Conservation (phyloP, 2,113 vertebrate species). For the Coregonus clupeaformis region DNA sequence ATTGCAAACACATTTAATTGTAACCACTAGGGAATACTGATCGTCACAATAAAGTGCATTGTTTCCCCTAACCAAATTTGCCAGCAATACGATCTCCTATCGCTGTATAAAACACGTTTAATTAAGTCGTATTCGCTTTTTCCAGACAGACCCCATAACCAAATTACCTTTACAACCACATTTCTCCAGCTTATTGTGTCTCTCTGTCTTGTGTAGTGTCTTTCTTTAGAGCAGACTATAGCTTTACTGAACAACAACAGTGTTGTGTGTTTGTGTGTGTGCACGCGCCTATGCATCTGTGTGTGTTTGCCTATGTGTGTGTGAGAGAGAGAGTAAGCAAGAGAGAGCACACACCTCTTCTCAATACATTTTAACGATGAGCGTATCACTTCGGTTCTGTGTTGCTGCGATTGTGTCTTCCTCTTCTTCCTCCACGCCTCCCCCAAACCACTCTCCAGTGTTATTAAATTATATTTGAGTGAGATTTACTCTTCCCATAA, state of each 20-base stretch:
- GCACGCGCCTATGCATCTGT: neutral
- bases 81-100: neutral
- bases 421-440: neutral
- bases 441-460: neutral
- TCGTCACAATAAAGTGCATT: constrained; percentile 23
- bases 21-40: constrained; percentile 9
- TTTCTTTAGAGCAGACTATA: neutral
- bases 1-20: neutral
- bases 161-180: neutral
- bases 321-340: no score
- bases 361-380: no score
- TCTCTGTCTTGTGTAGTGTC: no score
- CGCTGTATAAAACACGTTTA: constrained; percentile 24
- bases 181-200: neutral
- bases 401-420: neutral
- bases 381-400: neutral
- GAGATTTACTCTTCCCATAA: neutral
- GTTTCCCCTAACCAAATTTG: constrained; percentile 16
- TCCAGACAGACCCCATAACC: constrained; percentile 7
- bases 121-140: constrained; percentile 19
- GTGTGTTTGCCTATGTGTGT: no score
- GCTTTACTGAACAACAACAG: neutral
- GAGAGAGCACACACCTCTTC: neutral
- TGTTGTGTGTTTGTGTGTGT: neutral
- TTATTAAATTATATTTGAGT: neutral